Evolutionary conservation across 2,888 invertebrate species (phyloP).

Genomic region (Scrobipalpa costella): DNA sequence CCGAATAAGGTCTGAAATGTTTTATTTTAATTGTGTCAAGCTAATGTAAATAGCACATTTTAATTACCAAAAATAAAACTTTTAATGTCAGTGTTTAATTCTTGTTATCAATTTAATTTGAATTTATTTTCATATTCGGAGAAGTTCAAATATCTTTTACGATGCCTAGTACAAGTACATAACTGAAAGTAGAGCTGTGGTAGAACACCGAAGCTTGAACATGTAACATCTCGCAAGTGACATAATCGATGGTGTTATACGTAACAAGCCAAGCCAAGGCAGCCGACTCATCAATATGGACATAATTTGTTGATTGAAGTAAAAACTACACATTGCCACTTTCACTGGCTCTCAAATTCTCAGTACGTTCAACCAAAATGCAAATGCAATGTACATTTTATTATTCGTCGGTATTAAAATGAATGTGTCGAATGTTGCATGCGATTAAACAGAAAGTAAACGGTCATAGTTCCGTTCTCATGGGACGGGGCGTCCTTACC

Average conservation of each 20-base stretch:
- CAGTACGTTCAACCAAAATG: constrained; percentile 18
- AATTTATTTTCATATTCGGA: not conserved
- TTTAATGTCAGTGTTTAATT: not conserved
- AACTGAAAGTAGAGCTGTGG: not conserved
- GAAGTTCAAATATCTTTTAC: not conserved
- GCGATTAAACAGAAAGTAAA: constrained; percentile 25
- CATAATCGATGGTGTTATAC: constrained; percentile 18
- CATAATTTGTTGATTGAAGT: constrained; percentile 20
- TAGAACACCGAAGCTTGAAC: not conserved
- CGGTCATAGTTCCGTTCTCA: constrained; percentile 30
- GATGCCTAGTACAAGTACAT: not conserved
- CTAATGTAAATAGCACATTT: not conserved
- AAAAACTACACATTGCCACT: constrained; percentile 19
- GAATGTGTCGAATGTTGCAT: constrained; percentile 10
- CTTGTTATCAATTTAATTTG: not conserved
- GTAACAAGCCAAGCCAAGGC: constrained; percentile 15
- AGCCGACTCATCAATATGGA: constrained; percentile 19
- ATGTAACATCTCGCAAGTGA: constrained; percentile 12
- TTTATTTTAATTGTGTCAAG: not conserved
- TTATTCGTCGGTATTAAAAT: constrained; percentile 19
- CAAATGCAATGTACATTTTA: constrained; percentile 28
- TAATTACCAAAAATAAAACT: not conserved
- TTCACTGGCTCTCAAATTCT: constrained; percentile 24
- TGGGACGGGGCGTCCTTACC: constrained; percentile 41
- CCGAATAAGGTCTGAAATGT: not conserved